Base-by-base conservation (phyloP, 2,113 vertebrate species). In the Amphiprion percula region DNA sequence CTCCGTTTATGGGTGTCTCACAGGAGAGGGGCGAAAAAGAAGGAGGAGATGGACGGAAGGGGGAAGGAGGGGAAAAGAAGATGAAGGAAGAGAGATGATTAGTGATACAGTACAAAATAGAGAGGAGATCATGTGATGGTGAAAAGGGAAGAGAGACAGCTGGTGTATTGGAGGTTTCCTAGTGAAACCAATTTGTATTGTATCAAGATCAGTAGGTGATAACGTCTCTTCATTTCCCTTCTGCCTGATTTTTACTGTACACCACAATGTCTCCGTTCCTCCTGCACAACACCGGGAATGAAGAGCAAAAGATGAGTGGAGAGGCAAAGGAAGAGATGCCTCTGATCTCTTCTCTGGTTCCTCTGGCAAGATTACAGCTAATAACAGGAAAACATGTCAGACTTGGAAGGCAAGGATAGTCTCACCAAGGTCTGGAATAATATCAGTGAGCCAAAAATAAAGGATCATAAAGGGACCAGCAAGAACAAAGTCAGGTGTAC, bases 141-240 rank as follows among this genome's bases (percentile, higher is more conserved):
- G 19, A 24, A 54, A 24, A 19, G 14, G 50, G 30, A 23, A 52
- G 46, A 60, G 4, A 65, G 68, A 75, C 62, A 58, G 61, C 64
- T 44, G 77, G 46, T 46, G 7, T 76, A 56, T 67, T 54, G 58
- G 50, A 82, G 79, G 82, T 87, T 76, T 90, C 70, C 73, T 44
- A 44, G 74, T 68, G 83, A 92, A 90, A 82, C 19, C 75, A 87
- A 93, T 92, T 88, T 90, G 85, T 86, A 73, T 79, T 46, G 52
- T 75, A 90, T 86, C 83, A 68, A 82, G 79, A 89, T 91, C 60
- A 70, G 79, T 14, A 11, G 10, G 62, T 39, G 85, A 92, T 91
- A 90, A 78, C 26, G 74, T 80, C 73, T 86, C 65, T 80, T 90
- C 82, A 90, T 92, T 90, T 92, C 87, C 92, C 52, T 71, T 75